phyloP scores from a whole-genome alignment of 1,140 invertebrate species.

The Wasmannia auropunctata region DNA sequence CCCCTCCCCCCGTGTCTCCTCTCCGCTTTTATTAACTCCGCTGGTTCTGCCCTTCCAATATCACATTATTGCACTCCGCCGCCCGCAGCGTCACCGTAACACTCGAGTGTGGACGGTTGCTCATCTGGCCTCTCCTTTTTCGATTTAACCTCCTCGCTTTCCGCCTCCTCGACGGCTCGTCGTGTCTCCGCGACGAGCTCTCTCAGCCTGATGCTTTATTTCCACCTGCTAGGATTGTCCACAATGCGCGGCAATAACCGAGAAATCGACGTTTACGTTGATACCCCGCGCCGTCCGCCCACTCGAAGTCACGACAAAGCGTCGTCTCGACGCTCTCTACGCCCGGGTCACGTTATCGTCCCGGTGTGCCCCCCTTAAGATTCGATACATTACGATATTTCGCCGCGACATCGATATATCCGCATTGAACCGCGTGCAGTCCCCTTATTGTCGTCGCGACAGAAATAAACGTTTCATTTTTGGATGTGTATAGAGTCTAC shows the following conservation, averaged over 20 bases:
- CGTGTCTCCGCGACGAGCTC: not conserved
- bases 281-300: constrained; percentile 52
- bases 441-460: not conserved
- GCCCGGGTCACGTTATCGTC: constrained; percentile 35
- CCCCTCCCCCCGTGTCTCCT: constrained; percentile 4
- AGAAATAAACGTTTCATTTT: constrained; percentile 32
- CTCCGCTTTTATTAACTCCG: constrained; percentile 68
- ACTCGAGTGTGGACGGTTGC: constrained; percentile 62
- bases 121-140: constrained; percentile 68
- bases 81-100: constrained; percentile 70
- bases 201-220: constrained; percentile 64
- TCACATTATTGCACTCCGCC: constrained; percentile 73
- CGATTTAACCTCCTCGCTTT: constrained; percentile 70
- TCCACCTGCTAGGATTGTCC: constrained; percentile 72
- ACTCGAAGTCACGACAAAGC: constrained; percentile 61
- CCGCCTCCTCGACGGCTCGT: constrained; percentile 12
- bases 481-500: not conserved
- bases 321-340: constrained; percentile 55
- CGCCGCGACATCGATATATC: constrained; percentile 13
- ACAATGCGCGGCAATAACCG: constrained; percentile 73
- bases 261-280: constrained; percentile 74
- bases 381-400: constrained; percentile 47
- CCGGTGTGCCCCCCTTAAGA: constrained; percentile 29
- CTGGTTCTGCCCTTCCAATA: constrained; percentile 65
- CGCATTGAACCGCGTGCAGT: not conserved